Evolutionary conservation across 2,888 invertebrate genomes (phyloP).

Genomic region (Pterostichus madidus): DNA sequence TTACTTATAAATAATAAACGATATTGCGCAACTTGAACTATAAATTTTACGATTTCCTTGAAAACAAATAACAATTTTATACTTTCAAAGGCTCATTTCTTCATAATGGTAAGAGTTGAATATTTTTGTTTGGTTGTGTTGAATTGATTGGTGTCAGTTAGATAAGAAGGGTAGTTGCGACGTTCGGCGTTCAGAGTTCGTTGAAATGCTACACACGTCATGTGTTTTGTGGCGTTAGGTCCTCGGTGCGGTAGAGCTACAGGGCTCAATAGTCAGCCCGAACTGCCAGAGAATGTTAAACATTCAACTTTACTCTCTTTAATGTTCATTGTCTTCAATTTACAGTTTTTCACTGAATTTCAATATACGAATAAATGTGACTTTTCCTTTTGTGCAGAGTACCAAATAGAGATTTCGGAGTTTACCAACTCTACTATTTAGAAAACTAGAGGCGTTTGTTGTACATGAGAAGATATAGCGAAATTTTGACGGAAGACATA

Average conservation of each 20-base stretch:
- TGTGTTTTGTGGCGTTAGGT: conserved; percentile 48
- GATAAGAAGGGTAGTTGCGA: conserved; percentile 5
- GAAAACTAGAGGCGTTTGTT: too few species aligned
- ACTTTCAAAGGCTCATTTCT: neutral
- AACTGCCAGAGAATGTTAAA: conserved; percentile 38
- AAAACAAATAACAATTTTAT: neutral
- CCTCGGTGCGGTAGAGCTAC: conserved; percentile 8
- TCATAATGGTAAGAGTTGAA: too few species aligned
- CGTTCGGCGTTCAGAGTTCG: neutral
- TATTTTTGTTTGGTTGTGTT: neutral
- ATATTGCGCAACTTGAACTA: neutral
- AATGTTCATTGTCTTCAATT: conserved; percentile 54
- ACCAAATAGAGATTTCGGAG: neutral
- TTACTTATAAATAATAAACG: conserved; percentile 34
- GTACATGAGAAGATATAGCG: neutral
- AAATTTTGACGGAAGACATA: conserved; percentile 18
- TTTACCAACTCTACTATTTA: neutral
- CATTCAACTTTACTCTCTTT: conserved; percentile 53
- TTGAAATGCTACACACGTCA: conserved; percentile 43
- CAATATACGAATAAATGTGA: neutral
- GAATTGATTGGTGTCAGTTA: neutral
- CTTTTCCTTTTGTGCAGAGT: too few species aligned
- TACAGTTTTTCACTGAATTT: conserved; percentile 43
- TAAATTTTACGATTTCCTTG: conserved; percentile 14
- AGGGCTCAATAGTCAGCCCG: conserved; percentile 45